Evolutionary conservation across 2,888 invertebrate genomes (phyloP).

Genomic region (Anticlea derivata): DNA sequence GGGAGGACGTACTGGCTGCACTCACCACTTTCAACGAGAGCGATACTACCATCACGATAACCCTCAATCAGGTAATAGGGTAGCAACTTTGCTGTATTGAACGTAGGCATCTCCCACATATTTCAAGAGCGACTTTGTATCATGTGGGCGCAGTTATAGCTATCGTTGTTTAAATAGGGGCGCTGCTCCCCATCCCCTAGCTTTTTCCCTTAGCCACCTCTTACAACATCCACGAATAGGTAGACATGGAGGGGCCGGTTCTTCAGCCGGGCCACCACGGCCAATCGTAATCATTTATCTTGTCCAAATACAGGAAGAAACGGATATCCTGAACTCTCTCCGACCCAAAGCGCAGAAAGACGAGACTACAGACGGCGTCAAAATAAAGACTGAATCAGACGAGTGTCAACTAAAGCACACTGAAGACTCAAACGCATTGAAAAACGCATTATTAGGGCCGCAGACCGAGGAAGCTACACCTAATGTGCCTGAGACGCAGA

Average conservation of each 20-base stretch:
- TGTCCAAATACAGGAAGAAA: conserved; percentile 88
- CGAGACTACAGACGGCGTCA: conserved; percentile 48
- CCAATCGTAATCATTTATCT: too few species aligned
- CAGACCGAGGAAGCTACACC: conserved; percentile 62
- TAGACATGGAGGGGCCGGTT: too few species aligned
- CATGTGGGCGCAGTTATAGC: too few species aligned
- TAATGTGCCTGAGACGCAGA: conserved; percentile 43
- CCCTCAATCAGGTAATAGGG: conserved; percentile 61
- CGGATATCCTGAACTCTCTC: conserved; percentile 87
- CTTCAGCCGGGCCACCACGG: too few species aligned
- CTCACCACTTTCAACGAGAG: conserved; percentile 58
- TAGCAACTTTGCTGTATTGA: too few species aligned
- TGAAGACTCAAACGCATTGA: conserved; percentile 75
- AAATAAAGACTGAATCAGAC: conserved; percentile 63
- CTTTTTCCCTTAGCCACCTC: too few species aligned
- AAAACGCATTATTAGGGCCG: conserved; percentile 74
- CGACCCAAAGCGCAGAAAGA: conserved; percentile 87
- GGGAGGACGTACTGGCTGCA: conserved; percentile 68
- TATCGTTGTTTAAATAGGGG: too few species aligned
- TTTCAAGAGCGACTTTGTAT: too few species aligned
- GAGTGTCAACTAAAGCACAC: conserved; percentile 69
- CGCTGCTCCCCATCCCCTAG: too few species aligned
- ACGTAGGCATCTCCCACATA: too few species aligned
- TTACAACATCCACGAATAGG: too few species aligned
- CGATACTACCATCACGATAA: conserved; percentile 57